phyloP scores from a whole-genome alignment of 2,113 vertebrate genomes.

The Chamaea fasciata region DNA sequence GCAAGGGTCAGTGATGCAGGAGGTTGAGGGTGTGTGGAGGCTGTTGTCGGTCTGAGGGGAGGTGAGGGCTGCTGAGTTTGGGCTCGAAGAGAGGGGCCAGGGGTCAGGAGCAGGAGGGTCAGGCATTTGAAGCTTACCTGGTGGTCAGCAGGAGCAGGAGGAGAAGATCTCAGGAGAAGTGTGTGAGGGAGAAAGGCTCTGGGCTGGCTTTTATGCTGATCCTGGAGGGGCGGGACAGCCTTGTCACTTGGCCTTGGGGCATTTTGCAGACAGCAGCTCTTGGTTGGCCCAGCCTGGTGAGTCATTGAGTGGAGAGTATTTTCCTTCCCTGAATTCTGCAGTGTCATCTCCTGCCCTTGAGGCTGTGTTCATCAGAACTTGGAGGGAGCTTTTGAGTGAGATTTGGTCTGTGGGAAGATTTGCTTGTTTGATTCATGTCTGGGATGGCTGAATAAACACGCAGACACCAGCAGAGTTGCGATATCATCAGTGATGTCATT shows the following conservation, averaged over 20 bases:
- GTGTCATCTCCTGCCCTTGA: fast-evolving
- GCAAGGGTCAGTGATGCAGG: fast-evolving
- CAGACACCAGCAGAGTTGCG: fast-evolving
- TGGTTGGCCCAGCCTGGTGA: too few species aligned
- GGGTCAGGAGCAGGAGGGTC: too few species aligned
- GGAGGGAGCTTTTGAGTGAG: background rate
- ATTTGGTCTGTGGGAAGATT: background rate
- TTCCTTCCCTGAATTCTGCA: background rate
- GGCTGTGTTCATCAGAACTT: background rate
- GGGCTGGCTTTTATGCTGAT: background rate
- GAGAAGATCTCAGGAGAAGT: too few species aligned
- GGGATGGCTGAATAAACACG: background rate
- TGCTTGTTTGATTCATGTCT: fast-evolving
- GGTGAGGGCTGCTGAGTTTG: too few species aligned
- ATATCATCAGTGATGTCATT: background rate
- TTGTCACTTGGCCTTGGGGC: too few species aligned
- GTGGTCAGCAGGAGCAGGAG: background rate
- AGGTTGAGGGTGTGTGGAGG: background rate
- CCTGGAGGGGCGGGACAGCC: fast-evolving
- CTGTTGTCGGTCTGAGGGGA: background rate
- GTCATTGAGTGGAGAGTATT: background rate
- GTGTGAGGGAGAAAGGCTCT: background rate
- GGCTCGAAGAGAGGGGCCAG: too few species aligned
- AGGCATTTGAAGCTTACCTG: too few species aligned
- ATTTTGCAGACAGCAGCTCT: too few species aligned